Evolutionary conservation across 2,113 vertebrate species (phyloP).

Genomic region (Clinocottus analis): DNA sequence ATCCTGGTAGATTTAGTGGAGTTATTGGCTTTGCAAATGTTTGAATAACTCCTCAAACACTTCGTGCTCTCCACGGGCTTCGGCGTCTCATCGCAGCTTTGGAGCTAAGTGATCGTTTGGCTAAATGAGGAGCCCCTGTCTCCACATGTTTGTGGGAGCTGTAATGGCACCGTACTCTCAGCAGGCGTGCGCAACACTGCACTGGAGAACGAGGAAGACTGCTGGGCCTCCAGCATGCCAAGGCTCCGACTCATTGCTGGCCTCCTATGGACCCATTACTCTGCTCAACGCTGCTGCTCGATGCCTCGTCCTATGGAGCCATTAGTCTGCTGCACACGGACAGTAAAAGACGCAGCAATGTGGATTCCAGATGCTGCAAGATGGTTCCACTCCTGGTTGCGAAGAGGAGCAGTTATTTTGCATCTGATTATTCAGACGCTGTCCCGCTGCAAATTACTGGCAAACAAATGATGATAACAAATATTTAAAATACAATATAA

Average conservation of each 20-base stretch:
- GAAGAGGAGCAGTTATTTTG: conserved; percentile 81
- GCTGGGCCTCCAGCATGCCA: conserved; percentile 91
- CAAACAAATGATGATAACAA: conserved; percentile 21
- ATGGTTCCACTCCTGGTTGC: conserved; percentile 87
- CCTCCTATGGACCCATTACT: conserved; percentile 93
- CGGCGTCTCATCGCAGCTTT: conserved; percentile 89
- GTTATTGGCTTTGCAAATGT: conserved; percentile 98
- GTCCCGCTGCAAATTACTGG: conserved; percentile 52
- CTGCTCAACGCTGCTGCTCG: conserved; percentile 91
- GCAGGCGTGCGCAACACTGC: conserved; percentile 91
- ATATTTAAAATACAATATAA: not conserved
- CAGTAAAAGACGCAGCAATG: conserved; percentile 73
- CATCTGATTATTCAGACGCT: conserved; percentile 68
- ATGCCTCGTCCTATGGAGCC: conserved; percentile 88
- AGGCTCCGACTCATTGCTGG: conserved; percentile 87
- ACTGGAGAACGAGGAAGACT: conserved; percentile 88
- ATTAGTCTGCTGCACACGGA: conserved; percentile 93
- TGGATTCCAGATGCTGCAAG: conserved; percentile 90
- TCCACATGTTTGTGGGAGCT: conserved; percentile 91
- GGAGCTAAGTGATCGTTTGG: conserved; percentile 96
- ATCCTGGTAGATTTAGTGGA: conserved; percentile 95
- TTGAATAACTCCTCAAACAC: conserved; percentile 97
- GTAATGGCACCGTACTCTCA: conserved; percentile 93
- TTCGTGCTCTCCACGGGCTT: conserved; percentile 91
- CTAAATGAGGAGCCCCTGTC: conserved; percentile 90